These are phyloP conservation scores for Hartigia nigra DNA, from an alignment of 2,888 invertebrate species.

Conservation along the genomic window DNA sequence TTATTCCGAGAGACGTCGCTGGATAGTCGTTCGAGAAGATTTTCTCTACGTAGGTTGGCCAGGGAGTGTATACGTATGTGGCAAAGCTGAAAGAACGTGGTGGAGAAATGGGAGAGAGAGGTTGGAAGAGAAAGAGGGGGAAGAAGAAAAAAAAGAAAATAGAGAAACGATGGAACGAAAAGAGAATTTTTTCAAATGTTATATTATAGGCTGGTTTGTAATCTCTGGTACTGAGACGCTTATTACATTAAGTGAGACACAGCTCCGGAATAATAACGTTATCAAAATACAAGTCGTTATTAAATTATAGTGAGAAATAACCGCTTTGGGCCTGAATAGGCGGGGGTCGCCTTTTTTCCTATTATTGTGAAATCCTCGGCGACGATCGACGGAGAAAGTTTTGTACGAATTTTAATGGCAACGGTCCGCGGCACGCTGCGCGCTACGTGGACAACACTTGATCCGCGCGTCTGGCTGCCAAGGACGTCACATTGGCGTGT, in stretches of 20 bases:
- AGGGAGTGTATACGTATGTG: no score
- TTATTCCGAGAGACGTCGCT: neutral
- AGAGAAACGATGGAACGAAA: conserved; percentile 13
- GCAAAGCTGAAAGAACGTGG: neutral
- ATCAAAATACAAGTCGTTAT: conserved; percentile 43
- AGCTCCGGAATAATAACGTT: conserved; percentile 25
- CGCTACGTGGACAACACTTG: conserved; percentile 40
- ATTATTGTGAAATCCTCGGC: conserved; percentile 55
- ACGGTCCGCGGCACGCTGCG: conserved; percentile 13
- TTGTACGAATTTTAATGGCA: conserved; percentile 20
- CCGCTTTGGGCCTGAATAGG: conserved; percentile 52
- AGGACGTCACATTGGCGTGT: conserved; percentile 53
- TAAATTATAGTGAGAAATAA: conserved; percentile 57
- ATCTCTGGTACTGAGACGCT: neutral
- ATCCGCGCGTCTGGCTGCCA: conserved; percentile 45
- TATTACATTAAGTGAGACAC: neutral
- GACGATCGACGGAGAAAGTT: conserved; percentile 17
- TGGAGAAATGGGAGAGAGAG: neutral
- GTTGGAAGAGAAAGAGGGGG: neutral
- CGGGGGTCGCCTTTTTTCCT: conserved; percentile 51
- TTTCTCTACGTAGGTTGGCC: no score
- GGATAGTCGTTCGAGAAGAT: neutral
- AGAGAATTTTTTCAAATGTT: neutral
- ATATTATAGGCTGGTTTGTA: neutral
- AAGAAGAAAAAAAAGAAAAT: conserved; percentile 17